Conservation (phyloP, 2,797 vertebrate genomes). For the Caiman crocodilus region DNA sequence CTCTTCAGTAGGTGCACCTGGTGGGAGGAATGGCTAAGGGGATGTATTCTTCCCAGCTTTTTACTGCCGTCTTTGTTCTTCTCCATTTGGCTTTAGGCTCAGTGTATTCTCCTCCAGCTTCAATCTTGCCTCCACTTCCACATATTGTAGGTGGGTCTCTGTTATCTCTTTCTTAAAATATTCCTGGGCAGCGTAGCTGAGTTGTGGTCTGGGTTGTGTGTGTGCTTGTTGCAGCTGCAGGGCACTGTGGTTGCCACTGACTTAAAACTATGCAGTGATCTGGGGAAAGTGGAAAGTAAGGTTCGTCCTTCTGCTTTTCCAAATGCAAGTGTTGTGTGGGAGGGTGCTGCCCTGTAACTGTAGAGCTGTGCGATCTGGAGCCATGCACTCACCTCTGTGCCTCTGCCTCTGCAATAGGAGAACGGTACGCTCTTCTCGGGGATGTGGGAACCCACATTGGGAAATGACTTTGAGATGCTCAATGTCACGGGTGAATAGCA, state of each 20-base stretch:
- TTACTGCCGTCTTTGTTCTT: not conserved
- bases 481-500: not conserved
- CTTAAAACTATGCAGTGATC: not conserved
- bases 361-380: too few species aligned
- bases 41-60: not conserved
- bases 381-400: not conserved
- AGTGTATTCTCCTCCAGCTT: not conserved
- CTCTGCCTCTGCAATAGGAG: not conserved
- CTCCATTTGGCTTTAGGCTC: rapidly evolving
- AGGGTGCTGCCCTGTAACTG: not conserved
- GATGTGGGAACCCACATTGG: not conserved
- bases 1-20: not conserved
- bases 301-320: not conserved
- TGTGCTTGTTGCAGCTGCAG: not conserved
- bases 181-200: rapidly evolving
- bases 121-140: not conserved
- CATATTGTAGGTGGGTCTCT: rapidly evolving
- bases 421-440: not conserved
- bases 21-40: rapidly evolving
- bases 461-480: not conserved
- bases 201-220: not conserved
- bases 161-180: not conserved
- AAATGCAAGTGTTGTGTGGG: not conserved
- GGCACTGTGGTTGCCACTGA: not conserved
- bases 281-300: constrained; percentile 1